These are phyloP conservation scores for Rhagologus leucostigma DNA, from an alignment of 2,113 vertebrate genomes.

Conservation along the genomic window DNA sequence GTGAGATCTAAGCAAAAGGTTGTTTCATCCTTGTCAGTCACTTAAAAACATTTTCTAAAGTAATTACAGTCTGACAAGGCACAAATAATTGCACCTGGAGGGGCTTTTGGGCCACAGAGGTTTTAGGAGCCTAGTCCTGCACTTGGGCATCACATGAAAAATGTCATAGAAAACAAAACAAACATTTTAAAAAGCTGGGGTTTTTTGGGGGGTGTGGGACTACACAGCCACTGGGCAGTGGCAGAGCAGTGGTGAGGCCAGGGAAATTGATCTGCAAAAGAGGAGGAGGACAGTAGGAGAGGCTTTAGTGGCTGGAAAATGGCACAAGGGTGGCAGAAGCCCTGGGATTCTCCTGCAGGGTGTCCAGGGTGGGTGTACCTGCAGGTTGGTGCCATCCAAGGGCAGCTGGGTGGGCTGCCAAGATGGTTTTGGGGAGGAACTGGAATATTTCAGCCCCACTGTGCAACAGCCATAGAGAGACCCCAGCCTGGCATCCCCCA, in stretches of 20 bases:
- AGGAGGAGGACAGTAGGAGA: background rate
- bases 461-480: background rate
- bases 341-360: background rate
- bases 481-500: background rate
- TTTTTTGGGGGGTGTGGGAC: rapidly evolving
- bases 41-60: slow-evolving; percentile 59
- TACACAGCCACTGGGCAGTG: background rate
- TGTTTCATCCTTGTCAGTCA: slow-evolving; percentile 39
- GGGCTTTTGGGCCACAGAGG: slow-evolving; percentile 13
- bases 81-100: slow-evolving; percentile 59
- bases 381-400: slow-evolving; percentile 24
- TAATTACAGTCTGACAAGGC: slow-evolving; percentile 36
- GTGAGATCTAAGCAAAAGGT: slow-evolving; percentile 1
- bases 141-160: background rate
- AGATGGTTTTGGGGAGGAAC: background rate
- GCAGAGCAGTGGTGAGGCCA: background rate
- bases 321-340: background rate
- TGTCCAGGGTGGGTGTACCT: background rate
- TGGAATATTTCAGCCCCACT: background rate
- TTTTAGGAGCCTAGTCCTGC: background rate
- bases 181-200: rapidly evolving
- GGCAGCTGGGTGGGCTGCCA: background rate
- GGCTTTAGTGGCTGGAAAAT: background rate
- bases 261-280: background rate
- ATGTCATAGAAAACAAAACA: background rate